Conservation (phyloP, 2,888 invertebrate species). For the Amphimallon solstitiale region DNA sequence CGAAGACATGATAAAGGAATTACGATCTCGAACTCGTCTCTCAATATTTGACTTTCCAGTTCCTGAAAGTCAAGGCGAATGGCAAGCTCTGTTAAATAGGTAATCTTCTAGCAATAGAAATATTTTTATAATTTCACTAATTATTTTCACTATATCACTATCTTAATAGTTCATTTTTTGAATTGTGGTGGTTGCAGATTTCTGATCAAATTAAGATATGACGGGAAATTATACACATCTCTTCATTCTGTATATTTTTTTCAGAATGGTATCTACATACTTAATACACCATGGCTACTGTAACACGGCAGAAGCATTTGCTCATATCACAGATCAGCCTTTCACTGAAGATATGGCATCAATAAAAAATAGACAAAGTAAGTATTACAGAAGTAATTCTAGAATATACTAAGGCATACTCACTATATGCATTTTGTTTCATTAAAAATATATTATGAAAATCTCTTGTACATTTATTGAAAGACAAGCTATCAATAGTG, state of each 20-base stretch:
- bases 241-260: no score
- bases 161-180: conserved; percentile 66
- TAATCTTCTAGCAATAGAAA: conserved; percentile 66
- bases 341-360: conserved; percentile 93
- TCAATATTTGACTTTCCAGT: conserved; percentile 90
- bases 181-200: no score
- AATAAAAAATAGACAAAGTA: conserved; percentile 96
- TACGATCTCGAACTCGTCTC: conserved; percentile 82
- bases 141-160: conserved; percentile 10
- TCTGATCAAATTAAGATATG: no score
- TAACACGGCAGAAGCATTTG: conserved; percentile 95
- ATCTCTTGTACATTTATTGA: no score
- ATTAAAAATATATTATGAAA: no score
- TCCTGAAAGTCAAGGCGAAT: conserved; percentile 87
- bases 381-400: no score
- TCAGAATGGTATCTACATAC: conserved; percentile 96
- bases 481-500: no score
- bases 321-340: conserved; percentile 87
- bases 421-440: no score
- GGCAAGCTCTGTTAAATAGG: conserved; percentile 93
- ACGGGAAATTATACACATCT: no score
- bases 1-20: conserved; percentile 94
- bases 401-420: no score
- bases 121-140: conserved; percentile 6
- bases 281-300: conserved; percentile 98